Evolutionary conservation across 2,888 invertebrate genomes (phyloP), one percentile per base, ranked within the genome.

Genomic region (Terebella lapidaria): DNA sequence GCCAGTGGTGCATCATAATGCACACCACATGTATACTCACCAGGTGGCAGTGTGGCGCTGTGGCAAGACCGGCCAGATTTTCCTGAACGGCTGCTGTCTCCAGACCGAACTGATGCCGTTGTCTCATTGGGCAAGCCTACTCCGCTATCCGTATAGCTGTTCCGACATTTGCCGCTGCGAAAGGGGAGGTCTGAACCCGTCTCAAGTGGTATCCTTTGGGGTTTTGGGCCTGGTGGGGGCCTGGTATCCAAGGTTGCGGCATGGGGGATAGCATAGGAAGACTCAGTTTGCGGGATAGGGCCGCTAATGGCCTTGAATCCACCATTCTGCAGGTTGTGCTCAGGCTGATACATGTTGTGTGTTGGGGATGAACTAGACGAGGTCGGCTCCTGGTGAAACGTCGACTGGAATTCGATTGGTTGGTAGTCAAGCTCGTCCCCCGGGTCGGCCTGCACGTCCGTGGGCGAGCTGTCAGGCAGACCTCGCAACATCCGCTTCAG

Each of bases 401-500:
- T n/a, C 10, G 42, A 35, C 42, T 10, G 42, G 42, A 15, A 15
- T n/a, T 35, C 42, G 10, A 35, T 10, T 15, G 42, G n/a, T 15
- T n/a, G 10, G 42, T 35, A 35, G 10, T 35, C 10, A n/a, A 35
- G n/a, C n/a, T 35, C 42, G 24, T n/a, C 10, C 10, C 18, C 35
- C 35, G 35, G 35, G 10, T 35, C 35, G 10, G 10, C 18, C 10
- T 35, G 10, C 5, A 20, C n/a, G 49, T 49, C 22, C 5, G 49
- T 10, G 10, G 49, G 49, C 18, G 49, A n/a, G 5, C 59, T 56
- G 18, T 59, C 68, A 26, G 93, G 90, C 88, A 95, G 91, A 55
- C 94, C 93, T 76, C 94, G 93, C 71, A 95, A 84, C 91, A 95
- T 93, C 67, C 92, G 87, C 81, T 94, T 94, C 71, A 95, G 84